Percentiles rank a stretch among this genome's conserved stretches.
phyloP scores from a whole-genome alignment of 2,797 vertebrate genomes.

The Epinephelus malabaricus region DNA sequence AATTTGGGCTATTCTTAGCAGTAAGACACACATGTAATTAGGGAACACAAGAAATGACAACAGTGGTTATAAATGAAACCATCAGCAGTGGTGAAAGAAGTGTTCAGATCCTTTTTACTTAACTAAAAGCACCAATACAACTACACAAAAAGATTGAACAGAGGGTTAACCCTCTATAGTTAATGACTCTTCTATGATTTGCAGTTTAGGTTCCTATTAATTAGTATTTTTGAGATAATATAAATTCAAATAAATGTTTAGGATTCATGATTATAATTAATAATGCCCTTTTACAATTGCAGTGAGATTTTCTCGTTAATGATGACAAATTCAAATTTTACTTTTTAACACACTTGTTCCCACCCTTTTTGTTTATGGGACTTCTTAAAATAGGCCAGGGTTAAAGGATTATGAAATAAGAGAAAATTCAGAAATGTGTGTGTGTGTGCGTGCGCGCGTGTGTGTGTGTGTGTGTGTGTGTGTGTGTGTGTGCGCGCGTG shows the following conservation, averaged over 20 bases:
- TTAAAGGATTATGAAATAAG: not conserved
- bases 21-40: not conserved
- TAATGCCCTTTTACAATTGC: not conserved
- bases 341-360: not conserved
- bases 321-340: not conserved
- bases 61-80: too few species aligned
- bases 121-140: slow-evolving; percentile 1
- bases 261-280: not conserved
- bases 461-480: too few species aligned
- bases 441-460: too few species aligned
- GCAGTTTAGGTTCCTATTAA: not conserved
- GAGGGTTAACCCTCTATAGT: not conserved
- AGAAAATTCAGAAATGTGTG: not conserved
- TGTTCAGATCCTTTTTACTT: not conserved
- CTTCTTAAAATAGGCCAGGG: not conserved
- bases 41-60: not conserved
- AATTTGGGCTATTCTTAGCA: not conserved
- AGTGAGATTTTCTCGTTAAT: not conserved
- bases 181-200: not conserved
- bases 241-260: not conserved
- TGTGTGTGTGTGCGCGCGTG: too few species aligned
- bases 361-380: not conserved
- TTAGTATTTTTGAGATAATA: not conserved
- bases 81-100: too few species aligned
- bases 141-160: not conserved